Conservation (phyloP, 2,888 invertebrate species). For the Thecocarcelia acutangulata region DNA sequence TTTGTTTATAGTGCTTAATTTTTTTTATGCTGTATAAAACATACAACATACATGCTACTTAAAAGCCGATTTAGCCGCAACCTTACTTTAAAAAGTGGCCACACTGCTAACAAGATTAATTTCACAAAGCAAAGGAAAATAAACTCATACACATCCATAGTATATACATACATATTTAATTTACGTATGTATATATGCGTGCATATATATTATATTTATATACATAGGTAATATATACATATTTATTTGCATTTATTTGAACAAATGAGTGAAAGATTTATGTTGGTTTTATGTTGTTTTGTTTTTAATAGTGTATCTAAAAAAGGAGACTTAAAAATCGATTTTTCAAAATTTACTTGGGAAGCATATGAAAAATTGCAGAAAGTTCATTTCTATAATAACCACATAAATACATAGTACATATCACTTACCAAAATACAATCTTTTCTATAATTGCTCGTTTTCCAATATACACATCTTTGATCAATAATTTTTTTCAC, state of each 20-base stretch:
- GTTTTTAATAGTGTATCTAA: conserved; percentile 6
- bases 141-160: background rate
- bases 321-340: conserved; percentile 29
- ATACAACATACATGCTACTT: background rate
- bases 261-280: too few species aligned
- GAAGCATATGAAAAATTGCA: conserved; percentile 56
- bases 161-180: too few species aligned
- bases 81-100: background rate
- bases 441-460: too few species aligned
- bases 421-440: conserved; percentile 25
- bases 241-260: too few species aligned
- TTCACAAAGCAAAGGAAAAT: background rate
- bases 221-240: too few species aligned
- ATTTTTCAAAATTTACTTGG: conserved; percentile 37
- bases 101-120: background rate
- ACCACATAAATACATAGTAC: background rate
- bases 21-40: too few species aligned
- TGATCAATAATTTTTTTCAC: too few species aligned
- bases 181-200: background rate
- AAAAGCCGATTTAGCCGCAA: background rate
- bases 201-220: too few species aligned
- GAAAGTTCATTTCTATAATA: conserved; percentile 35
- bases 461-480: too few species aligned
- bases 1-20: too few species aligned
- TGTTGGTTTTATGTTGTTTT: background rate